phyloP scores from a whole-genome alignment of 2,888 invertebrate species.

The Yponomeuta sedellus region DNA sequence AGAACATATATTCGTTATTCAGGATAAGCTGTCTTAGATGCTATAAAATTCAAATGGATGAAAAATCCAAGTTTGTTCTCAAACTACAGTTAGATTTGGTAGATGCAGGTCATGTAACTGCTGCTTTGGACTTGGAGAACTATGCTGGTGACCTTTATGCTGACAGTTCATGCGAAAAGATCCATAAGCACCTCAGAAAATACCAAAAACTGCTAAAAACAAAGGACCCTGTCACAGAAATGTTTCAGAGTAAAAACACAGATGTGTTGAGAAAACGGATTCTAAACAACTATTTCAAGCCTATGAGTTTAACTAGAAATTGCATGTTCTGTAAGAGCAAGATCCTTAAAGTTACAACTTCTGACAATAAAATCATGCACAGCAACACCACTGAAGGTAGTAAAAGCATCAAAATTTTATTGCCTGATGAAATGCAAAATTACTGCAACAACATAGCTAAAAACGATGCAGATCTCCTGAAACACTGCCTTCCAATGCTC shows the following conservation, averaged over 20 bases:
- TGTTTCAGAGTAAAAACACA: conserved; percentile 65
- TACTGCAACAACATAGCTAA: conserved; percentile 83
- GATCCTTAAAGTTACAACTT: conserved; percentile 73
- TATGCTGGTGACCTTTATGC: conserved; percentile 48
- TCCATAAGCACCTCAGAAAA: conserved; percentile 57
- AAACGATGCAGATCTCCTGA: conserved; percentile 82
- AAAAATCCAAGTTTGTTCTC: conserved; percentile 73
- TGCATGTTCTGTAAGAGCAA: conserved; percentile 75
- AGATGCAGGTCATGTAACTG: conserved; percentile 83
- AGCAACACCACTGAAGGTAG: conserved; percentile 39
- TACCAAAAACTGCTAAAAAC: conserved; percentile 50
- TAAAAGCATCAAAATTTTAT: conserved; percentile 68
- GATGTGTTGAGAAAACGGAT: conserved; percentile 65
- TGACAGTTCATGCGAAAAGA: conserved; percentile 55
- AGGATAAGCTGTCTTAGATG: conserved; percentile 84
- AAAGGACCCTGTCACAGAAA: conserved; percentile 41
- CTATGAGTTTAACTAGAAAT: conserved; percentile 55
- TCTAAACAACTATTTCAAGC: conserved; percentile 61
- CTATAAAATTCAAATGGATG: conserved; percentile 78
- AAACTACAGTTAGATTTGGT: conserved; percentile 82
- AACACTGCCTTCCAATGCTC: conserved; percentile 83
- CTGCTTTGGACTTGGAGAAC: conserved; percentile 81
- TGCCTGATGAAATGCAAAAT: conserved; percentile 81
- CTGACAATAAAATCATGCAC: conserved; percentile 79
- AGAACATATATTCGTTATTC: conserved; percentile 81